These are phyloP conservation scores for Salmo trutta DNA, from an alignment of 2,797 vertebrate genomes.

Conservation along the genomic window DNA sequence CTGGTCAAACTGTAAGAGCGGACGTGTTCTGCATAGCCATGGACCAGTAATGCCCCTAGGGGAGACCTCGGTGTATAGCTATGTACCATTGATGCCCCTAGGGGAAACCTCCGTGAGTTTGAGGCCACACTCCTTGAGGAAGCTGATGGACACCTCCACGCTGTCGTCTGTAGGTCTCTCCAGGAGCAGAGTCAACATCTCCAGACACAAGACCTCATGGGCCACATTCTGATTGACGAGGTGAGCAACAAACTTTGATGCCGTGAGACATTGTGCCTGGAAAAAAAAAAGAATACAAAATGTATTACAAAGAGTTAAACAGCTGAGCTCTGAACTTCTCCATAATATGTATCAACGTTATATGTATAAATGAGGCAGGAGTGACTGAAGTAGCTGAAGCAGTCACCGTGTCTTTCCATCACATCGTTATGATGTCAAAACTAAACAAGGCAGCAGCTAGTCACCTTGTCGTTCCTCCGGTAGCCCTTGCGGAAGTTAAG, in stretches of 20 bases:
- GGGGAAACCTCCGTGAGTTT: constrained; percentile 96
- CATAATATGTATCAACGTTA: background rate
- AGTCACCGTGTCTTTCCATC: too few relatives aligned
- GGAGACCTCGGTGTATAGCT: background rate
- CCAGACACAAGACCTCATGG: constrained; percentile 94
- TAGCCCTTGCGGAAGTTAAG: constrained; percentile 95
- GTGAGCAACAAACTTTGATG: constrained; percentile 98
- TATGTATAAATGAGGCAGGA: background rate
- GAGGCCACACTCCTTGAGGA: constrained; percentile 96
- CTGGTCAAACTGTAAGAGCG: too few relatives aligned
- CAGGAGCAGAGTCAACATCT: constrained; percentile 95
- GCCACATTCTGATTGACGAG: constrained; percentile 99
- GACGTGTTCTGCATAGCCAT: background rate
- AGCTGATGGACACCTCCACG: constrained; percentile 94
- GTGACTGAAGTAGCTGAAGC: too few relatives aligned
- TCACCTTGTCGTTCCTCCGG: constrained; percentile 94
- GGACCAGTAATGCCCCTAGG: constrained; percentile 11
- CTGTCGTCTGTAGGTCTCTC: constrained; percentile 97
- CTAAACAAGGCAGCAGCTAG: background rate
- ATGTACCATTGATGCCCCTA: constrained; percentile 90
- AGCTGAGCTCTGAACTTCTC: background rate
- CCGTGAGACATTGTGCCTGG: constrained; percentile 96
- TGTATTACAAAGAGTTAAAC: background rate
- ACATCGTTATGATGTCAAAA: too few relatives aligned
- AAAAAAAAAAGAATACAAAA: constrained; percentile 36